Conservation (phyloP, 1,140 invertebrate species). For the Eriosoma lanigerum region DNA sequence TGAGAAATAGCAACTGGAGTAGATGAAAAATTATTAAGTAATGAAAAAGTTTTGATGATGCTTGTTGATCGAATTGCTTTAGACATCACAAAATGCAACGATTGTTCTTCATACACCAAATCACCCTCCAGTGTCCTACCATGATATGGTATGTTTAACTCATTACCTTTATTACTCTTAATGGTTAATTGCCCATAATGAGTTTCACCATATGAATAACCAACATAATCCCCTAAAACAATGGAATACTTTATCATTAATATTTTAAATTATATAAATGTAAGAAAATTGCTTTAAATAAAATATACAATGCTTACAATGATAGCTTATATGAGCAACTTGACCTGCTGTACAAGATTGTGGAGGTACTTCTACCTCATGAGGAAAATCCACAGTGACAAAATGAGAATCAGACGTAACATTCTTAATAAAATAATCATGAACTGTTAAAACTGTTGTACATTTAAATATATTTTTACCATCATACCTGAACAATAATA, state of each 20-base stretch:
- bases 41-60: conserved; percentile 40
- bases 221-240: conserved; percentile 41
- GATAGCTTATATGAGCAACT: conserved; percentile 43
- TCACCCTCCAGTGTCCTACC: conserved; percentile 37
- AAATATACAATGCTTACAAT: conserved; percentile 25
- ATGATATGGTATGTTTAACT: conserved; percentile 35
- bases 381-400: conserved; percentile 42
- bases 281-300: not conserved
- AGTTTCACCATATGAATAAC: conserved; percentile 45
- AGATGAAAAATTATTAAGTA: conserved; percentile 47
- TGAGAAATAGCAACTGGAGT: conserved; percentile 47
- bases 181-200: conserved; percentile 37
- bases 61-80: conserved; percentile 48
- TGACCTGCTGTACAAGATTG: conserved; percentile 41
- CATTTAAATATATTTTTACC: not conserved
- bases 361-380: conserved; percentile 41
- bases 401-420: conserved; percentile 43
- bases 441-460: not conserved
- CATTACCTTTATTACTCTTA: conserved; percentile 40
- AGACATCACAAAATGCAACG: conserved; percentile 45
- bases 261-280: not conserved
- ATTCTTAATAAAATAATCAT: not conserved
- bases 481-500: conserved; percentile 47
- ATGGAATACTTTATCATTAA: not conserved
- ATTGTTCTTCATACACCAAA: conserved; percentile 39